Base-by-base conservation (phyloP, 2,113 vertebrate genomes). In the Oncorhynchus nerka region DNA sequence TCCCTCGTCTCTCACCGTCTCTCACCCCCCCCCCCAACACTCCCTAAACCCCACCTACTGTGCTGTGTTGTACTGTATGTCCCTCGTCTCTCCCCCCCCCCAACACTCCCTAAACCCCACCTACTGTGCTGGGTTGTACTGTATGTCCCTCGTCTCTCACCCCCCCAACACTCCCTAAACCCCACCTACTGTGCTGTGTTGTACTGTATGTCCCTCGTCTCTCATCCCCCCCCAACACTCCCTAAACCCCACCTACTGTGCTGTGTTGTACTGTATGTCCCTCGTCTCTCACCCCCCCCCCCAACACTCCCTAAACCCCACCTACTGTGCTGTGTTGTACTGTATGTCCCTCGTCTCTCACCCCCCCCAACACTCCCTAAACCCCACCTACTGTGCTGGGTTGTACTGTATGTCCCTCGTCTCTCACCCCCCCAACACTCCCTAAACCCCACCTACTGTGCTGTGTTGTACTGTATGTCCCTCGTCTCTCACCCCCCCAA, bases 201-300 rank as follows among this genome's bases (percentile, higher is more conserved):
- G 30, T 30, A 30, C 30, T 30, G 30, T 30, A 30, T 30, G 30
- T 4, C 4, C 30, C 30, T 30, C 30, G 4, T 4, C 30, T 30
- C 30, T 30, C 30, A 30, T n/a, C n/a, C 30, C 30, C 30, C 30
- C 30, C 4, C 4, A 30, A 30, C 30, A 30, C 30, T n/a, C 30
- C 73, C 28, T 76, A 75, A 75, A 85, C 49, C 62, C 70, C 68
- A 2, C 81, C 77, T 39, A 1, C 79, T 81, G 68, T 39, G 75
- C 22, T 30, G 57, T 75, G 62, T n/a, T 22, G 74, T 48, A 48
- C 68, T 39, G 24, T 59, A 57, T 74, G 57, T 65, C 30, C 59
- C 61, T 74, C 12, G 3, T 24, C 57, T 79, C 73, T 67, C 79
- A 72, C 75, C 51, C 12, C 67, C 3, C 30, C 1, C 3, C n/a